phyloP scores from a whole-genome alignment of 2,113 vertebrate species.

The Patagioenas fasciata region DNA sequence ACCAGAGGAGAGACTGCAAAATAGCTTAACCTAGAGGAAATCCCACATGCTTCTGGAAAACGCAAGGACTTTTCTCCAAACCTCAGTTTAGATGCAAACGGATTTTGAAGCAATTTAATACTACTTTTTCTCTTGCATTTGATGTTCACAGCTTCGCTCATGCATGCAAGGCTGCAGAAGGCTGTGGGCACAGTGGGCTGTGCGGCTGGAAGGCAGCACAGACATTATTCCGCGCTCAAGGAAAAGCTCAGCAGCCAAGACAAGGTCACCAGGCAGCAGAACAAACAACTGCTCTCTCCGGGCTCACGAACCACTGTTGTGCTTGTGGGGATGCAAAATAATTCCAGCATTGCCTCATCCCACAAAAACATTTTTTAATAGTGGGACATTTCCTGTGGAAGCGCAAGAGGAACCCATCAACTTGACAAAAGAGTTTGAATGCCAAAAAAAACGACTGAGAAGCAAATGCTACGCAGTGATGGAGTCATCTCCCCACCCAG shows the following conservation, averaged over 20 bases:
- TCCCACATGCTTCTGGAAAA: background rate
- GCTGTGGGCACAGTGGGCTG: background rate
- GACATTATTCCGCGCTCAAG: background rate
- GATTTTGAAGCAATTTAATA: background rate
- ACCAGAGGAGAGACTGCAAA: background rate
- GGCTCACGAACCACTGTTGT: accelerated
- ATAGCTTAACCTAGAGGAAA: background rate
- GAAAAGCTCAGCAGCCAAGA: background rate
- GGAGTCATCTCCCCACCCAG: background rate
- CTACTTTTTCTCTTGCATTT: background rate
- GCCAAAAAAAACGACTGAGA: background rate
- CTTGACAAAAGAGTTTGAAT: background rate
- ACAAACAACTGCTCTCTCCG: background rate
- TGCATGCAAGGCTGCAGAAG: background rate
- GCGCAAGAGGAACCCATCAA: background rate
- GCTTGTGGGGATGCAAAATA: background rate
- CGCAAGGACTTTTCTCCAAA: background rate
- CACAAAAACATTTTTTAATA: background rate
- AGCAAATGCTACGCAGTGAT: background rate
- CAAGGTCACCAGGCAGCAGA: background rate
- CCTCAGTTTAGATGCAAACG: background rate
- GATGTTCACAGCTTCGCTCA: accelerated
- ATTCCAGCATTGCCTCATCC: background rate
- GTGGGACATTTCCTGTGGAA: background rate
- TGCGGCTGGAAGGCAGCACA: background rate